phyloP scores from a whole-genome alignment of 2,888 invertebrate species.

The Lypha dubia region DNA sequence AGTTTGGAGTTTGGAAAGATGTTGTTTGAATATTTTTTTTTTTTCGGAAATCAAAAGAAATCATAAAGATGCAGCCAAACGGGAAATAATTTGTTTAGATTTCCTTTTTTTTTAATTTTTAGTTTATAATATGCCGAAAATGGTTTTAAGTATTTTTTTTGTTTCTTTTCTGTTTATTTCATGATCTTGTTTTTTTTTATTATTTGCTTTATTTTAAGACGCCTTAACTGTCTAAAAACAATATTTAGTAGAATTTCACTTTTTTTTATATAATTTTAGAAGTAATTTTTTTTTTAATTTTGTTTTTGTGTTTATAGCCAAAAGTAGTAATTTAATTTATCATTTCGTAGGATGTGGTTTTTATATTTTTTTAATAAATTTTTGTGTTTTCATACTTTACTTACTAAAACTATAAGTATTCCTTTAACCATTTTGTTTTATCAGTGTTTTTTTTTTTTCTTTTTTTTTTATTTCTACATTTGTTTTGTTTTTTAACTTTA shows the following conservation, averaged over 20 bases:
- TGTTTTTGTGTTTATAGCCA: slow-evolving; percentile 63
- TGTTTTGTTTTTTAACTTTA: slow-evolving; percentile 18
- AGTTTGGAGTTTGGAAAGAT: too few species aligned
- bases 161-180: slow-evolving; percentile 51
- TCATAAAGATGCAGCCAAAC: slow-evolving; percentile 7
- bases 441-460: slow-evolving; percentile 21
- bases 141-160: slow-evolving; percentile 17
- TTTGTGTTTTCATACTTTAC: slow-evolving; percentile 51
- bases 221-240: slow-evolving; percentile 60
- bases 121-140: slow-evolving; percentile 57
- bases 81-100: slow-evolving; percentile 29
- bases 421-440: slow-evolving; percentile 15
- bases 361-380: slow-evolving; percentile 55
- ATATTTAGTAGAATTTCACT: slow-evolving; percentile 47
- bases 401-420: slow-evolving; percentile 60
- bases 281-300: slow-evolving; percentile 64
- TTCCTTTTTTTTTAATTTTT: slow-evolving; percentile 21
- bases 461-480: slow-evolving; percentile 59
- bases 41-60: slow-evolving; percentile 14
- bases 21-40: neutral
- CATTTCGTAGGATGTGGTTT: slow-evolving; percentile 37
- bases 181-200: slow-evolving; percentile 56
- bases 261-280: slow-evolving; percentile 56
- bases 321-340: slow-evolving; percentile 61
- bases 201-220: slow-evolving; percentile 49